phyloP scores from a whole-genome alignment of 1,140 invertebrate species.

The Physella acuta region DNA sequence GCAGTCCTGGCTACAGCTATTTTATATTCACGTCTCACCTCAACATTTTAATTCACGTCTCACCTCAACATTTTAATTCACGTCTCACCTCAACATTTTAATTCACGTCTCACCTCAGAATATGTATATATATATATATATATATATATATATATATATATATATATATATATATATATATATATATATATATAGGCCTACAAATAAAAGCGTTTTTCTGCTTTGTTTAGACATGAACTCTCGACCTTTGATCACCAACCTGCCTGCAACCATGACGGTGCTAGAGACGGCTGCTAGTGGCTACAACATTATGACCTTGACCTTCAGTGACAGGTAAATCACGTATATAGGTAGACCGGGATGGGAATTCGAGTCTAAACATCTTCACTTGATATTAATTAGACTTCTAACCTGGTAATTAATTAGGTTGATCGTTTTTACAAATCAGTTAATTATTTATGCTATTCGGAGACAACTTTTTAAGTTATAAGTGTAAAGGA shows the following conservation, averaged over 20 bases:
- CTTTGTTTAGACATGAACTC: slow-evolving; percentile 15
- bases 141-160: slow-evolving; percentile 1
- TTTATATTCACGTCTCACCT: neutral
- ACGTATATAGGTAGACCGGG: no score
- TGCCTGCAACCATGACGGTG: neutral
- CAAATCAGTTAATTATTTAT: no score
- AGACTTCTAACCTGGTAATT: no score
- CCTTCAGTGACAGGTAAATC: neutral
- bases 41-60: neutral
- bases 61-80: neutral
- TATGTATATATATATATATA: neutral
- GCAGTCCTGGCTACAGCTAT: no score
- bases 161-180: slow-evolving; percentile 1
- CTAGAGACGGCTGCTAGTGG: slow-evolving; percentile 8
- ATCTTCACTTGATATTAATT: no score
- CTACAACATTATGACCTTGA: neutral
- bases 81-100: neutral
- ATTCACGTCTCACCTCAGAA: neutral
- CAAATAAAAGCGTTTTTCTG: no score
- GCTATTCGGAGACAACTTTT: no score
- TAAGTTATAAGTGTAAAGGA: no score
- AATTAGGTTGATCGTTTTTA: no score
- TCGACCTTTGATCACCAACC: slow-evolving; percentile 18
- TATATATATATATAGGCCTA: neutral
- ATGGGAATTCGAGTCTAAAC: no score